Base-by-base conservation (phyloP, 2,113 vertebrate genomes). In the Toxotes chatareus region DNA sequence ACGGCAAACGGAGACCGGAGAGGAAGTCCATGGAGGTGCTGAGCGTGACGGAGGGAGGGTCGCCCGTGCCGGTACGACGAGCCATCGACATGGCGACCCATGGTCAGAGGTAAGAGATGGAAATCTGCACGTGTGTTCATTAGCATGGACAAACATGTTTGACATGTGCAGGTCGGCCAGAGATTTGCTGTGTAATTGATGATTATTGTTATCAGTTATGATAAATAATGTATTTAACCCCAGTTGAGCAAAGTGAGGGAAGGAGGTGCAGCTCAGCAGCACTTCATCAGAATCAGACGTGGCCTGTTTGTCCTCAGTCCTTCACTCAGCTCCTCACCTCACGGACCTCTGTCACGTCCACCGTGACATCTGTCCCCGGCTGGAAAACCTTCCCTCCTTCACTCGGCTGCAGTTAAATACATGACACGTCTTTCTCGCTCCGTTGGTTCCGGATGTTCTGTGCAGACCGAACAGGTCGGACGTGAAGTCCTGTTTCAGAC, bases 11-110 rank as follows among this genome's bases (percentile, higher is more conserved):
- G 89, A 95, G 98, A 65, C 98, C 98, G 0, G 98, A 99, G 80
- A 95, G 98, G 87, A 99, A 99, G 91, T 99, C 98, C 4, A 99
- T 99, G 98, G 98, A 99, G 94, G 98, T 99, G 75, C 96, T 99
- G 83, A 98, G 97, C 0, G 97, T 98, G 85, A 99, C 97, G 0
- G 98, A 99, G 5, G 97, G 98, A 0, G 98, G 98, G 16, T 99
- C 98, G n/a, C 98, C 98, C 0, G 97, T 99, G 17, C 98, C 98
- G 1, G 98, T 98, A 4, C 95, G 98, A 57, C 95, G 98, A 66
- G 98, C 98, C 86, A 96, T 99, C 60, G 98, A 99, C 95, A 98
- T 99, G 97, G 96, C 97, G 38, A 97, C 97, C 17, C 98, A 99
- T 12, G 96, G 98, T 67, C 98, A 99, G 95, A 99, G 98, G 98